Conservation (phyloP, 2,113 vertebrate species). For the Xenopus laevis region DNA sequence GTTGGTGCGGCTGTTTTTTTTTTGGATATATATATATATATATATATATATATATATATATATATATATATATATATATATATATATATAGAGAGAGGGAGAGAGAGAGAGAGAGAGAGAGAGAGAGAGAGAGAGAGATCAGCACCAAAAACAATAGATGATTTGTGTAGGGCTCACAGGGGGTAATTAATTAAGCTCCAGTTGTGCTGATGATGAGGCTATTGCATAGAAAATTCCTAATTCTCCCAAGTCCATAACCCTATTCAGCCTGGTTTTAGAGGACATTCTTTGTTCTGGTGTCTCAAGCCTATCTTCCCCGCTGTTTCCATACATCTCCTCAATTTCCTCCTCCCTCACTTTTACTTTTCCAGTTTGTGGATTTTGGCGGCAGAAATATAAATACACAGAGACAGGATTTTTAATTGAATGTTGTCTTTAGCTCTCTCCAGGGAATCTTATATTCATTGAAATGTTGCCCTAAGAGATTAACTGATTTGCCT, state of each 20-base stretch:
- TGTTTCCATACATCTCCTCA: slow-evolving; percentile 14
- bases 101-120: no score
- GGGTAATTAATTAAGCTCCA: slow-evolving; percentile 2
- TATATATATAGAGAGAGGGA: no score
- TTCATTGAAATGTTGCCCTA: background rate
- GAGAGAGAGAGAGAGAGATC: background rate
- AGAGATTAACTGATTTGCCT: background rate
- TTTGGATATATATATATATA: no score
- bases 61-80: no score
- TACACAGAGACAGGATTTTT: background rate
- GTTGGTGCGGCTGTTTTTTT: no score
- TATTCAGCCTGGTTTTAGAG: slow-evolving; percentile 5
- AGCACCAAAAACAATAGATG: background rate
- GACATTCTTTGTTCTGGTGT: slow-evolving; percentile 12
- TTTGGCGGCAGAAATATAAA: background rate
- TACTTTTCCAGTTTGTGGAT: slow-evolving; percentile 5
- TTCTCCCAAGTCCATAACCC: background rate
- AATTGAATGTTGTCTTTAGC: background rate
- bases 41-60: no score
- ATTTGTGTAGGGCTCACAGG: background rate
- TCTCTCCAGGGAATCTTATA: background rate
- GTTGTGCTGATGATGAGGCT: background rate
- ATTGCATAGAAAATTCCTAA: background rate
- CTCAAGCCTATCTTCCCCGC: background rate
- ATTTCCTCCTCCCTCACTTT: slow-evolving; percentile 25